Conservation (phyloP, 23 tunicate species). For the Diplosoma virens region DNA sequence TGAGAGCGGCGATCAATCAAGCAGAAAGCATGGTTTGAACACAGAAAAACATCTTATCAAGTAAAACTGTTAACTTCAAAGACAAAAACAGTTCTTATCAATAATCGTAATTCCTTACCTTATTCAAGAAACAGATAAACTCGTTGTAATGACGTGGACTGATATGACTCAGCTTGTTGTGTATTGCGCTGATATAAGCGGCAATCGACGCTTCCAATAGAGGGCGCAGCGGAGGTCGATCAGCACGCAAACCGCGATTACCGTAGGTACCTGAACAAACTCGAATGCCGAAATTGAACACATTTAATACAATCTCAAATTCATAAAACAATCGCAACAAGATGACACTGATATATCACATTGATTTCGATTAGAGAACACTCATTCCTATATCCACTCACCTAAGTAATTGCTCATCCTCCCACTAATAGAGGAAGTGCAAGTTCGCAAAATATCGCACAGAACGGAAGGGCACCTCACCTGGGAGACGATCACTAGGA, state of each 20-base stretch:
- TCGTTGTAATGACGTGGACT: too few species aligned
- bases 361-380: neutral
- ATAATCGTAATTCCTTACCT: too few species aligned
- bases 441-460: conserved; percentile 58
- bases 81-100: neutral
- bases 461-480: conserved; percentile 65
- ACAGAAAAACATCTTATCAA: neutral
- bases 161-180: conserved; percentile 70
- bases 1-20: too few species aligned
- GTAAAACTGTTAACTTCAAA: neutral
- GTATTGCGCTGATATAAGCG: conserved; percentile 61
- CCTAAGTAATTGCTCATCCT: neutral
- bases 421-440: conserved; percentile 63
- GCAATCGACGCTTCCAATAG: conserved; percentile 55
- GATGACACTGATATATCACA: too few species aligned
- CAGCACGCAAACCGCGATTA: conserved; percentile 64
- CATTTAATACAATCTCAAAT: neutral
- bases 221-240: conserved; percentile 63
- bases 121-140: conserved; percentile 61
- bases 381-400: neutral
- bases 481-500: conserved; percentile 51
- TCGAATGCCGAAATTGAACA: neutral
- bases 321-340: too few species aligned
- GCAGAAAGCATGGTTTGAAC: too few species aligned
- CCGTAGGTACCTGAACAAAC: conserved; percentile 42